Conservation (phyloP, 2,888 invertebrate genomes). For the Agrotis puta region DNA sequence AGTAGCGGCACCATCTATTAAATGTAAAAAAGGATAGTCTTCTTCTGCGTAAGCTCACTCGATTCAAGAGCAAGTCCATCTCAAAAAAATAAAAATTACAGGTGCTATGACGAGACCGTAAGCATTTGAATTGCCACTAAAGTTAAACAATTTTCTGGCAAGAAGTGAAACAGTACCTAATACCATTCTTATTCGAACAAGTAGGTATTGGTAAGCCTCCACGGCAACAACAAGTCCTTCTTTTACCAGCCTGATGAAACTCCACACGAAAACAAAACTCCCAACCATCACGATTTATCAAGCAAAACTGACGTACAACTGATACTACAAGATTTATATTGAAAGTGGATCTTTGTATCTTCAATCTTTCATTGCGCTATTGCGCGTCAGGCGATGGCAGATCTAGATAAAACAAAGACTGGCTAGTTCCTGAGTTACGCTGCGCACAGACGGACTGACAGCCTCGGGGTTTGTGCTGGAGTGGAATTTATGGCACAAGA, state of each 20-base stretch:
- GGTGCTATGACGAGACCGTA: no score
- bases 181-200: not conserved
- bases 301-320: slow-evolving; percentile 57
- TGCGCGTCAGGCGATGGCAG: slow-evolving; percentile 69
- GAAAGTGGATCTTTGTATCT: slow-evolving; percentile 68
- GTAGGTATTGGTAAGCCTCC: not conserved
- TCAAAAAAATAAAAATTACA: no score
- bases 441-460: slow-evolving; percentile 69
- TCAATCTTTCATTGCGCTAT: slow-evolving; percentile 68
- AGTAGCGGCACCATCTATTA: no score
- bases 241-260: slow-evolving; percentile 15
- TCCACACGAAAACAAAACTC: slow-evolving; percentile 37
- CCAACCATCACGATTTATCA: slow-evolving; percentile 59
- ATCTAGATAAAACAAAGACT: slow-evolving; percentile 66
- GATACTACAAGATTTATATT: slow-evolving; percentile 69
- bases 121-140: not conserved
- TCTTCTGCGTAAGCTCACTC: no score
- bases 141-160: no score
- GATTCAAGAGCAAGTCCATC: no score
- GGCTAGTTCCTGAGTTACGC: slow-evolving; percentile 73
- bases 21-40: no score
- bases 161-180: no score
- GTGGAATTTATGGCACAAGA: slow-evolving; percentile 55
- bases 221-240: not conserved
- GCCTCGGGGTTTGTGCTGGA: slow-evolving; percentile 57